Conservation (phyloP, 2,888 invertebrate genomes). For the Hofmannophila pseudospretella region DNA sequence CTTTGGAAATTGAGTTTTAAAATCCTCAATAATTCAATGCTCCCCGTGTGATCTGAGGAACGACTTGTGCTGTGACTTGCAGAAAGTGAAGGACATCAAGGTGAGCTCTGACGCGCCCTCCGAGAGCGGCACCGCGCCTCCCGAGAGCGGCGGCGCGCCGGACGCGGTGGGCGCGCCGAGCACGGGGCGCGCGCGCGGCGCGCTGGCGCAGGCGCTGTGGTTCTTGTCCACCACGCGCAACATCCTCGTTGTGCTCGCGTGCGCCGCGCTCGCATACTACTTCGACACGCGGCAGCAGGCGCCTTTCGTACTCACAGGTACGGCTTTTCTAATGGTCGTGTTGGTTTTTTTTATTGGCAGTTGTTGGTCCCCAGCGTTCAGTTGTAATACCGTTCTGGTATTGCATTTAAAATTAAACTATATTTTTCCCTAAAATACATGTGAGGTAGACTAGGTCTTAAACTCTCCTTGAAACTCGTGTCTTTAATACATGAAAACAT, state of each 20-base stretch:
- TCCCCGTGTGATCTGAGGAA: no score
- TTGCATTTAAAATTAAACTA: no score
- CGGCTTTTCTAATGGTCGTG: neutral
- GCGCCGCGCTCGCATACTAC: constrained; percentile 81
- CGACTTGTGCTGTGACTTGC: no score
- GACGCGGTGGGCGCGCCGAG: constrained; percentile 39
- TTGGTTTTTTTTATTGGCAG: no score
- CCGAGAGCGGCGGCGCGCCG: constrained; percentile 22
- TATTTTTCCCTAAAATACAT: no score
- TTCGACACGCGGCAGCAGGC: constrained; percentile 78
- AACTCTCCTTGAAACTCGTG: no score
- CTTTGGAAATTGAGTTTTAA: no score
- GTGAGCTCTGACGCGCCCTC: constrained; percentile 23
- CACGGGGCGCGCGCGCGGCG: constrained; percentile 40
- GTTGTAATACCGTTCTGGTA: no score
- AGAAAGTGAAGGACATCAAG: constrained; percentile 85
- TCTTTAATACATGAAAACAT: no score
- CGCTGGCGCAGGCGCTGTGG: constrained; percentile 80
- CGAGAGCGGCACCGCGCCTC: constrained; percentile 47
- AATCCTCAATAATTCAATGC: no score
- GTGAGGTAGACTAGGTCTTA: no score
- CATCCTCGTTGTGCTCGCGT: constrained; percentile 85
- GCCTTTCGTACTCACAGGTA: constrained; percentile 83
- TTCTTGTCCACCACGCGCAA: constrained; percentile 86
- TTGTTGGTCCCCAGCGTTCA: no score